Evolutionary conservation across 2,797 vertebrate genomes (phyloP).

Genomic region (Paratrypauchen microcephalus): DNA sequence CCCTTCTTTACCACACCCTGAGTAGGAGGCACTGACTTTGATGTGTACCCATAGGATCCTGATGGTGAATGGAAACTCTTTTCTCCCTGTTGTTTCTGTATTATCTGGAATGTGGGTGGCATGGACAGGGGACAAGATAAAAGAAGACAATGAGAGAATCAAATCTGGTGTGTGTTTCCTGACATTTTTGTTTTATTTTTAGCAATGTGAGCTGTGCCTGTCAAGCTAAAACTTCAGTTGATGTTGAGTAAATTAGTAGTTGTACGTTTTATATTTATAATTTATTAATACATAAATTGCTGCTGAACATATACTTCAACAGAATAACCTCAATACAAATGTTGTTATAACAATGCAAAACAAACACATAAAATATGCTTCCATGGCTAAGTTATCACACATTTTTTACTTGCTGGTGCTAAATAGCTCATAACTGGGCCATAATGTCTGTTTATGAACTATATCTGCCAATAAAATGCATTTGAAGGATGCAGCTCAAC

Average conservation of each 20-base stretch:
- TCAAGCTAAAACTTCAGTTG: neutral
- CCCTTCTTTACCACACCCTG: constrained; percentile 51
- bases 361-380: neutral
- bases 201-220: neutral
- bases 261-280: neutral
- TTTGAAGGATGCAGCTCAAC: neutral
- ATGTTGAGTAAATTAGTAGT: neutral
- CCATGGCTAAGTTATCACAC: neutral
- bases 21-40: constrained; percentile 64
- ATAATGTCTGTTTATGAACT: constrained; percentile 1
- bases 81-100: constrained; percentile 50
- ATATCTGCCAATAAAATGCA: neutral
- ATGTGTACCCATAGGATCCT: constrained; percentile 45
- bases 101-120: constrained; percentile 59
- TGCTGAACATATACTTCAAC: neutral
- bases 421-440: neutral
- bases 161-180: constrained; percentile 38
- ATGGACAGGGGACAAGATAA: constrained; percentile 51
- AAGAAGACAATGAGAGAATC: constrained; percentile 41
- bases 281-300: neutral
- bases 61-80: constrained; percentile 58
- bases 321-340: too few species aligned
- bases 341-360: neutral
- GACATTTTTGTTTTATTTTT: constrained; percentile 36
- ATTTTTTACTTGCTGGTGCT: neutral